Base-by-base conservation (phyloP, 2,888 invertebrate species). In the Chloroclysta siterata region DNA sequence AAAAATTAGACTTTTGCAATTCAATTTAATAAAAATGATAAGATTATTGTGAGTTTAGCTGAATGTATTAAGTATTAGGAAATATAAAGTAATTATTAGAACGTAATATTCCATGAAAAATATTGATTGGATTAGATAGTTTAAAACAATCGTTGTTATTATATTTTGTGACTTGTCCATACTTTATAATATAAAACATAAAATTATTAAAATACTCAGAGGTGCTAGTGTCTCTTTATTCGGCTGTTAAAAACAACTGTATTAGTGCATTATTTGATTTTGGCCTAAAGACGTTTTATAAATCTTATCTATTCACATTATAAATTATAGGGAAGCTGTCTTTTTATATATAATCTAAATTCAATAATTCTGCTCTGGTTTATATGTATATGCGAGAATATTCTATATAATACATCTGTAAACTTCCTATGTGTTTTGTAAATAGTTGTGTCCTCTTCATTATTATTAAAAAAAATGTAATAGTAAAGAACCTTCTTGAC, bases 261-360 rank as follows among this genome's bases (percentile, higher is more conserved):
- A 17, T 36, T 8, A 48, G 48, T 29, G 47, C 47, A 44, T 54
- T 47, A 33, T 13, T 41, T 48, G 51, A 60, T 13, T 54, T 55
- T 55, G 60, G 60, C 60, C 60, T 60, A 60, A 60, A 48, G 15
- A 48, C 28, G 28, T 42, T 14, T 53, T 41, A 47, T 11, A 48
- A 53, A 28, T 39, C 2, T 22, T 50, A 15, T 29, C 53, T 46
- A 59, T 14, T 39, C 28, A 28, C 47, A 17, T 44, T 14, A 28
- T 42, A 46, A 46, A 39, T 3, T 39, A 11, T 39, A 39, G 36
- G 36, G 8, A 39, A 5, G 33, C 33, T 33, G 33, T 33, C 7
- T 33, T 33, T 33, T 33, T 33, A 8, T 33, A 33, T 1, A 2
- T 22, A 5, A 33, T 33, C 6, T 33, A 33, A 33, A 33, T 33